Base-by-base conservation (phyloP, 2,888 invertebrate genomes). In the Morpho helenor region DNA sequence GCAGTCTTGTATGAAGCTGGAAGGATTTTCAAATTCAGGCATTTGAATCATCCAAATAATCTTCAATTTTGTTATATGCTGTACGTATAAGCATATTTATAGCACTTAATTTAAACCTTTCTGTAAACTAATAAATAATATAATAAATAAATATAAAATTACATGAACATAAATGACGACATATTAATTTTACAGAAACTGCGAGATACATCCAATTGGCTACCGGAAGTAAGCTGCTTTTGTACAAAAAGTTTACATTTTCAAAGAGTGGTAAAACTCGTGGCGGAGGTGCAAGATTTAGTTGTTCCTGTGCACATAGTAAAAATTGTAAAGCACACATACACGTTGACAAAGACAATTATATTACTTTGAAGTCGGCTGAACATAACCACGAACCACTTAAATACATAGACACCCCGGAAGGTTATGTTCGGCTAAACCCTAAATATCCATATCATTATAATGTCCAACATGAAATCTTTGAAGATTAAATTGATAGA, bases 311-410 rank as follows among this genome's bases (percentile, higher is more conserved):
- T 16, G 57, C 63, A 5, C 47, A 49, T 8, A 73, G 68, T 49
- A 76, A 70, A 43, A 56, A 51, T 0, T 82, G 83, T 60, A 76
- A 73, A 47, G 80, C 82, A 0, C 72, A 71, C 49, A 65, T 71
- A 2, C 76, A 80, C 47, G 68, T 80, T 6, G 60, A 53, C 54
- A 63, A 67, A 41, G 62, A 68, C 22, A 59, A 66, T 22, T 9
- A 10, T 8, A 61, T 62, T 7, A 59, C 52, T 2, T 50, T 57
- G 2, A 59, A 57, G 8, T 41, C 39, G 2, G 56, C 57, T 1
- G 66, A 62, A 7, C 70, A 71, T 43, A 60, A 57, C 42, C 69
- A 71, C 49, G 65, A 64, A 45, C 67, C 69, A 0, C 42, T 62
- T 0, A 59, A 60, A 23, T 69, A 67, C 40, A 51, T 66, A 49